These are phyloP conservation scores for Tenualosa ilisha DNA, from an alignment of 2,797 vertebrate species.

Conservation along the genomic window DNA sequence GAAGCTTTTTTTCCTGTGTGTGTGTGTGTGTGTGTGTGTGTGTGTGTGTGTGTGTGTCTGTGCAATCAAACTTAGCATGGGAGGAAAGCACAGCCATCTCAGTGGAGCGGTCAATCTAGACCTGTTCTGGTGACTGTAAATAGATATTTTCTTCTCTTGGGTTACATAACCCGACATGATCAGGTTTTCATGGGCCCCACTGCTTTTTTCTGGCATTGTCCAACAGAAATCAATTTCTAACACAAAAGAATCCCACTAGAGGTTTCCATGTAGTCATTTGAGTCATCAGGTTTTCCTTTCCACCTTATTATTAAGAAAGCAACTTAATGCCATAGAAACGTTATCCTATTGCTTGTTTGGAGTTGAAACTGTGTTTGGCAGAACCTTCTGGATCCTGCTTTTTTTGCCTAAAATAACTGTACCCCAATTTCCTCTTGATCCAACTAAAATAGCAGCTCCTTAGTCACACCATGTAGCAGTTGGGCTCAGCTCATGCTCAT, in stretches of 20 bases:
- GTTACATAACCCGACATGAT: constrained; percentile 10
- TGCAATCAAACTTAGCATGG: constrained; percentile 27
- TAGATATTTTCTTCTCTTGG: neutral
- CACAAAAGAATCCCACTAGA: neutral
- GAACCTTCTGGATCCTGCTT: neutral
- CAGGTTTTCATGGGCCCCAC: neutral
- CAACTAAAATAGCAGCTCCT: neutral
- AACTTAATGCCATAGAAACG: neutral
- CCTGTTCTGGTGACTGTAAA: constrained; percentile 5
- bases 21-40: neutral
- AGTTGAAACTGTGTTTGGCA: neutral
- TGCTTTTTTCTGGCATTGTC: neutral
- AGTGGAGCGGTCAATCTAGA: neutral
- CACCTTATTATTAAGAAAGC: neutral
- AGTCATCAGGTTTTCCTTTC: neutral
- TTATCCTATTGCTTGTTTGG: neutral
- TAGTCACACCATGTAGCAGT: neutral
- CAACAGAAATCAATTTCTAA: neutral
- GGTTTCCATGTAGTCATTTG: neutral
- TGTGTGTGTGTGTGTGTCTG: constrained; percentile 4
- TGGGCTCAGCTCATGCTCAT: neutral
- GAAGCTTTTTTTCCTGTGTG: constrained; percentile 36
- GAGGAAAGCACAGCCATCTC: constrained; percentile 2
- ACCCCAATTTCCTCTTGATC: neutral
- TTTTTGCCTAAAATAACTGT: neutral